Base-by-base conservation (phyloP, 2,113 vertebrate genomes). In the Cairina moschata region DNA sequence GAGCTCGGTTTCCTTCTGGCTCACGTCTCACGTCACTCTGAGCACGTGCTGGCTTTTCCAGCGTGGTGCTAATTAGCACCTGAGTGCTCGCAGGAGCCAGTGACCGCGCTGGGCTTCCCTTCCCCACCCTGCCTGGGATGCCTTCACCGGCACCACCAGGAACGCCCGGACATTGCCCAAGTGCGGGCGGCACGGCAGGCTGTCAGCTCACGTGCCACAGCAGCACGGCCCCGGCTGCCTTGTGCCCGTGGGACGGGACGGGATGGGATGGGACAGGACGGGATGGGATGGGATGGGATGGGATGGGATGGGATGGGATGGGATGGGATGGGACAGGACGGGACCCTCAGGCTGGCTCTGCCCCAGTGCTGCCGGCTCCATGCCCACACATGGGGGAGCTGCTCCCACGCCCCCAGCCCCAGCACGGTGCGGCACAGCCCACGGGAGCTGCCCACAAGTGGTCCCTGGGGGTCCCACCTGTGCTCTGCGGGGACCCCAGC, bases 371-470 rank as follows among this genome's bases (percentile, higher is more conserved):
- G 12, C 0, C 3, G n/a, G 32, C 14, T 73, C 23, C n/a, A 5
- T 15, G 25, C n/a, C 10, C 26, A 20, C 26, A 8, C 5, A 16
- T 40, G 36, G 11, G 8, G 63, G 40, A 31, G 18, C 65, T 26
- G 12, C 29, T 58, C 20, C 40, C 20, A 10, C 18, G 20, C 4
- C 28, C 32, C 25, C 20, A 5, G 22, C 48, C 20, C 28, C 4
- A 0, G 58, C 6, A 1, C 17, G 6, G 4, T 3, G 6, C 0
- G 1, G 83, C 71, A 74, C 29, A 65, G 44, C 26, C 59, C 66
- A 74, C 0, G 0, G 81, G 32, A 81, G 56, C 52, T 10, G 1
- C 59, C 16, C 3, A 3, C 15, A 48, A 60, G 68, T 0, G 2
- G 14, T 32, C 32, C 22, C 5, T 11, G 4, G 16, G 31, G 60